Evolutionary conservation across 2,113 vertebrate species (phyloP).

Genomic region (Neodon shergylaensis): DNA sequence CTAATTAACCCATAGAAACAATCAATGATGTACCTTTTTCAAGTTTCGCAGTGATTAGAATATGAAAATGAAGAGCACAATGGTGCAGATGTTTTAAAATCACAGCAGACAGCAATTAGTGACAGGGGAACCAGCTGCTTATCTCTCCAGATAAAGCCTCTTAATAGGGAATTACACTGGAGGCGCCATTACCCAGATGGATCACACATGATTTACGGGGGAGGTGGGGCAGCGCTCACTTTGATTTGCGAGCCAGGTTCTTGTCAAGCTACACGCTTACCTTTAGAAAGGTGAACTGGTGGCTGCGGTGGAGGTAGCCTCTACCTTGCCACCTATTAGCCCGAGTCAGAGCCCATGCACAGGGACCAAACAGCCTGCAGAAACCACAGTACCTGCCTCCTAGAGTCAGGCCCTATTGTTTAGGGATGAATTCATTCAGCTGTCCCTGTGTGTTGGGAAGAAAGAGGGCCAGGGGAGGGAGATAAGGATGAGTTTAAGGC

Average conservation of each 20-base stretch:
- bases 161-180: constrained; percentile 91
- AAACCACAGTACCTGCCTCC: constrained; percentile 15
- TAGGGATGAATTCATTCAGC: constrained; percentile 38
- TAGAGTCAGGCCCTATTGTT: constrained; percentile 32
- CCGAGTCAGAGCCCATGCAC: not conserved
- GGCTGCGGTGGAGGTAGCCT: not conserved
- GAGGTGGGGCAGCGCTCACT: constrained; percentile 83
- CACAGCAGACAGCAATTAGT: constrained; percentile 92
- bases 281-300: constrained; percentile 76
- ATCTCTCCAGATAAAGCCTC: constrained; percentile 91
- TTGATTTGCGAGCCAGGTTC: constrained; percentile 85
- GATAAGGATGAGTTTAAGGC: too few relatives aligned
- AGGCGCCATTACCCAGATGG: constrained; percentile 89
- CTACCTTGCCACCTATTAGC: constrained; percentile 54
- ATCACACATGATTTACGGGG: constrained; percentile 86
- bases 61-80: constrained; percentile 91
- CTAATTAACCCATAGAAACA: constrained; percentile 91
- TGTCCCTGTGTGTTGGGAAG: not conserved
- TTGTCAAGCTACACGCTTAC: constrained; percentile 66
- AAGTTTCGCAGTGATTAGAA: constrained; percentile 91
- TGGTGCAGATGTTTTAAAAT: constrained; percentile 92
- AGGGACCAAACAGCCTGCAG: not conserved
- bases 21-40: constrained; percentile 90
- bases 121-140: constrained; percentile 91
- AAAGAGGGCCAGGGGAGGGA: not conserved